Evolutionary conservation across 1,140 invertebrate species (phyloP).

Genomic region (Drosophila albomicans): DNA sequence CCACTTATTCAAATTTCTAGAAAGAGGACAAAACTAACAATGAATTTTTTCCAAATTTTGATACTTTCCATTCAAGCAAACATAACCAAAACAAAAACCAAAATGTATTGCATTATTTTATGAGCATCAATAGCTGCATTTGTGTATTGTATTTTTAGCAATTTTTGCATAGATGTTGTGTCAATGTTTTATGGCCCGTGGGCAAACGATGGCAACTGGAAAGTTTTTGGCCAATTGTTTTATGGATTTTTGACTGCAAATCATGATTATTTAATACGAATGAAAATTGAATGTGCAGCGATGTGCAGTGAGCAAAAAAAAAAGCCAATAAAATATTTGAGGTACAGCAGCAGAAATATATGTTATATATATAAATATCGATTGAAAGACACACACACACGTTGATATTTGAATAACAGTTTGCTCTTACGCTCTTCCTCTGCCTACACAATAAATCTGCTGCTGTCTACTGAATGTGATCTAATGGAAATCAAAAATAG

Average conservation of each 20-base stretch:
- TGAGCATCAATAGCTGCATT: conserved; percentile 8
- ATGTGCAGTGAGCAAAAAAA: not conserved
- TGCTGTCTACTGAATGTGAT: not conserved
- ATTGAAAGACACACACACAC: not conserved
- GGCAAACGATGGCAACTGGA: conserved; percentile 8
- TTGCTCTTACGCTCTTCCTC: conserved; percentile 2
- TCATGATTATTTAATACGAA: conserved; percentile 45
- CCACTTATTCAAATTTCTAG: no score
- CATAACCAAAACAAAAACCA: not conserved
- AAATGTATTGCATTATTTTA: conserved; percentile 1
- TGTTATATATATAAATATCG: not conserved
- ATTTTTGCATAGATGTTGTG: conserved; percentile 14
- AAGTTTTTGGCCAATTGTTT: conserved; percentile 42
- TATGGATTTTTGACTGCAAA: conserved; percentile 45
- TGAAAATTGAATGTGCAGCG: conserved; percentile 35
- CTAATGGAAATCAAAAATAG: conserved; percentile 28
- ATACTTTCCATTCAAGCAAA: no score
- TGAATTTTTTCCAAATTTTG: no score
- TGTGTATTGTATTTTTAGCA: conserved; percentile 25
- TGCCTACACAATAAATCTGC: not conserved
- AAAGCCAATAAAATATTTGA: conserved; percentile 11
- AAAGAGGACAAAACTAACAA: no score
- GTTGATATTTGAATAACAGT: conserved; percentile 8
- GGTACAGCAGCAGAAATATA: no score
- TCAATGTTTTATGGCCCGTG: conserved; percentile 33